Evolutionary conservation across 23 tunicate species (phyloP), one percentile per base, ranked within the genome.

Genomic region (Diplosoma virens): DNA sequence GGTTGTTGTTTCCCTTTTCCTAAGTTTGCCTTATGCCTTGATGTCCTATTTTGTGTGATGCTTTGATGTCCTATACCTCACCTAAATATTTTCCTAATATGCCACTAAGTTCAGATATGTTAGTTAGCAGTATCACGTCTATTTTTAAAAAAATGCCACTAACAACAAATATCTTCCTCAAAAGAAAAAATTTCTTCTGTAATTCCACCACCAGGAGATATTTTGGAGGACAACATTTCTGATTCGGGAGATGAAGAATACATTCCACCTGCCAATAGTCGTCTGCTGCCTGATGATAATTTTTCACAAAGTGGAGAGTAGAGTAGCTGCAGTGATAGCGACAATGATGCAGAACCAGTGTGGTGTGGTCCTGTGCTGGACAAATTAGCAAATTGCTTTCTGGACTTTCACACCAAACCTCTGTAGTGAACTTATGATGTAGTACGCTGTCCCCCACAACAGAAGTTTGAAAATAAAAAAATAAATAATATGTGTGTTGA

Each of bases 341-440:
- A 63, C 9, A n/a, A 29, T 6, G 70, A 63, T 29, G 33, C 35
- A 29, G 35, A 63, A 25, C 70, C 70, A 63, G 11, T 63, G 70
- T n/a, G 35, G 20, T 4, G 70, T 63, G 6, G 6, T 28, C 16
- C 35, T 28, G 6, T 25, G 35, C 36, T 63, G 70, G 70, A 63
- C 70, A 20, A 29, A 26, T 28, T 3, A 63, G 20, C 14, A n/a
- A 63, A 63, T 25, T 28, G 33, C 35, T 63, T 63, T 63, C 70
- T 63, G 70, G 70, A 63, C 35, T 63, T 63, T 63, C 70, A 63
- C 70, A 27, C 70, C 21, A 56, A 56, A 16, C 25, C 50, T 41
- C 14, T 41, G 50, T 41, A 41, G 50, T 41, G 14, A 56, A 16
- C 21, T 56, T 56, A 21, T 56, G 21, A 16, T 56, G 64, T 16